Base-by-base conservation (phyloP, 2,888 invertebrate species). In the Ganaspis brasiliensis region DNA sequence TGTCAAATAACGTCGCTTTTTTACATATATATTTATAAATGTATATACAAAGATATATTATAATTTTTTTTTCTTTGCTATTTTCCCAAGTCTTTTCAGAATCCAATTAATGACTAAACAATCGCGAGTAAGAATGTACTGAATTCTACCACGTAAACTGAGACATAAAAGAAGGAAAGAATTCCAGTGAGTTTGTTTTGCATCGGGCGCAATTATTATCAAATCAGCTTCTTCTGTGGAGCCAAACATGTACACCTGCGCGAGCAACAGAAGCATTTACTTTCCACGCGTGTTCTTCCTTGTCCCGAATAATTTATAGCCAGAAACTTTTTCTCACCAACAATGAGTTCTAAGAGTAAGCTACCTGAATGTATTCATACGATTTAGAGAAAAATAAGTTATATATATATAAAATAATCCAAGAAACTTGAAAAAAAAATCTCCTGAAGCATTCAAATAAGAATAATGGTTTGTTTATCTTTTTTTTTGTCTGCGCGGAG, bases 171-270 rank as follows among this genome's bases (percentile, higher is more conserved):
- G 40, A 67, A 67, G 40, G 14, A 67, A 67, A 67, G 67, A 67
- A 67, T 67, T 40, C 67, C 67, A 24, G 9, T 9, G 40, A 19
- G 40, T 67, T 67, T 67, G 67, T 67, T 67, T 67, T 67, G 67
- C 67, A 67, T 67, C 67, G 24, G 1, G 45, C 26, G 67, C 67
- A 67, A 67, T 67, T 67, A 67, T 45, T 67, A 67, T 67, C 67
- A 67, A 67, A 67, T 67, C 67, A 67, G 67, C 67, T 67, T 67
- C 24, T 67, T 24, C 21, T 45, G 63, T 67, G 37, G 37, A 37
- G 37, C 61, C 19, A 37, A 61, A 61, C 61, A 19, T 37, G 40
- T 45, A 45, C 40, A 67, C 40, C 63, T 67, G 40, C 40, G 63
- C 67, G 67, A 21, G 45, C 61, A 61, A 37, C 35, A 37, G 19